Evolutionary conservation across 2,113 vertebrate species (phyloP), one percentile per base, ranked within the genome.

Genomic region (Gymnarchus niloticus): DNA sequence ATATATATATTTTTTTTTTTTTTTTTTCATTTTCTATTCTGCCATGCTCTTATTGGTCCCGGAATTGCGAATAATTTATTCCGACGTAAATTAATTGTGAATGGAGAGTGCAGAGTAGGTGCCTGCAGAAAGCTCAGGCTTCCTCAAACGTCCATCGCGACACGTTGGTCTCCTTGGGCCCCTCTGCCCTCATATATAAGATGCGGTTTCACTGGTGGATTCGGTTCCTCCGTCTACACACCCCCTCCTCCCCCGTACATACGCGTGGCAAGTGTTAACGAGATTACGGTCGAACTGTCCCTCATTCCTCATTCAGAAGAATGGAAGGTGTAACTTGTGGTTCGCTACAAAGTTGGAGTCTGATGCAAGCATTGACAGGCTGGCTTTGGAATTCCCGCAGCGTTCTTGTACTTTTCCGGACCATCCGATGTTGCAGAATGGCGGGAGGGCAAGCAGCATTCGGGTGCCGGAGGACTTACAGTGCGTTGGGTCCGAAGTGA

Each of bases 131-230:
- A 89, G 86, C 89, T 91, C 87, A 91, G 90, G 89, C 90, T 91
- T 92, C 91, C 90, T 91, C 90, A 88, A 88, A 88, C 88, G 89
- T 4, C 44, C 46, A 37, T 49, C 48, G 81, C 86, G 85, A 88
- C 86, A 76, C 87, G 83, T 73, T 73, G 48, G 81, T 49, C 17
- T 49, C 14, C 57, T 56, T 48, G 23, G 10, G 83, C 44, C 17
- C 23, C 61, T 82, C 81, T 2, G 91, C 91, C 89, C 90, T 91
- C 91, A 88, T 88, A 59, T 88, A 91, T 92, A 92, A 93, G 92
- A 90, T 91, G 88, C 84, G 1, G 46, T 89, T 90, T 85, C 87
- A 86, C 86, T 90, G 90, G 91, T 91, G 88, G 91, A 91, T 90
- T 88, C 87, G 84, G 88, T 90, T 90, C 85, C 89, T 88, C 83